phyloP scores from a whole-genome alignment of 2,797 vertebrate species.

The Enteromius thamalakanensis region DNA sequence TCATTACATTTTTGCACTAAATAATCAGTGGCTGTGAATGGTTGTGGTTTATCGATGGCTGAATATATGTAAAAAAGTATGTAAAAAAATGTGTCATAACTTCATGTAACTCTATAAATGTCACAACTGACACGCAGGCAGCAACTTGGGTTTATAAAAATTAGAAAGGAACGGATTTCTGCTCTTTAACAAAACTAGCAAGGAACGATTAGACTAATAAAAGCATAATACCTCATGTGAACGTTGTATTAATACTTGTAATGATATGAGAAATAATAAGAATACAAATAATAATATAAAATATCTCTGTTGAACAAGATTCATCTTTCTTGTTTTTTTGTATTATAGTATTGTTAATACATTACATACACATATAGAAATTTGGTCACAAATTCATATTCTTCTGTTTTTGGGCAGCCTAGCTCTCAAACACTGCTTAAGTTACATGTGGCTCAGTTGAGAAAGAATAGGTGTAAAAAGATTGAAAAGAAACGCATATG shows the following conservation, averaged over 20 bases:
- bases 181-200: not conserved
- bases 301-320: not conserved
- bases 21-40: not conserved
- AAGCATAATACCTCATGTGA: not conserved
- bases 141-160: not conserved
- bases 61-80: not conserved
- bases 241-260: not conserved
- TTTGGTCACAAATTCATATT: not conserved
- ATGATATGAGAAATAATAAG: not conserved
- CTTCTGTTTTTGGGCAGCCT: not conserved
- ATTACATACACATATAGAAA: no score
- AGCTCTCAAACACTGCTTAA: not conserved
- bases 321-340: not conserved
- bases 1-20: not conserved
- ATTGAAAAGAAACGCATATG: not conserved
- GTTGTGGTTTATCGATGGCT: not conserved
- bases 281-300: not conserved
- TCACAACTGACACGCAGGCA: not conserved
- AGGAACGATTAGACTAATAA: not conserved
- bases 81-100: not conserved
- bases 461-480: not conserved
- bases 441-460: not conserved
- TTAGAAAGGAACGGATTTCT: not conserved
- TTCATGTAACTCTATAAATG: no score
- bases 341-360: no score